phyloP scores from a whole-genome alignment of 1,140 invertebrate genomes.

The Musca vetustissima region DNA sequence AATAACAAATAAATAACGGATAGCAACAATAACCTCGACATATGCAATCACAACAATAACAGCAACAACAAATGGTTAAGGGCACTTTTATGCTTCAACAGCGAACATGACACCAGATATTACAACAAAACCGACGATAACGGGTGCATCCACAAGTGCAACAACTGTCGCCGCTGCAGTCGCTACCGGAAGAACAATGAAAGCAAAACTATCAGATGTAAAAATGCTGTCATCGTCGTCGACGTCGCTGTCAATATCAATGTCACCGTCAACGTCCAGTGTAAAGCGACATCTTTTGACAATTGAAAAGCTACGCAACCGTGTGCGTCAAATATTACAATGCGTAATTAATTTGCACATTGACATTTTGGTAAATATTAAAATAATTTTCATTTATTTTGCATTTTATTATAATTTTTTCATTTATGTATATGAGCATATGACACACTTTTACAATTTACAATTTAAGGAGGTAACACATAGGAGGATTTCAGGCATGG shows the following conservation, averaged over 20 bases:
- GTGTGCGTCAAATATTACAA: constrained; percentile 52
- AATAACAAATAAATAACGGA: background rate
- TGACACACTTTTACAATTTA: too few species aligned
- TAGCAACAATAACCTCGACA: background rate
- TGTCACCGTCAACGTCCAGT: constrained; percentile 33
- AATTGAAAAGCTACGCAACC: constrained; percentile 47
- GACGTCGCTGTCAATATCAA: background rate
- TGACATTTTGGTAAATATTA: constrained; percentile 51
- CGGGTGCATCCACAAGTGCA: background rate
- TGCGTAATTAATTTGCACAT: constrained; percentile 56
- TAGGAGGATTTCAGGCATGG: too few species aligned
- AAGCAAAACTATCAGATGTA: background rate
- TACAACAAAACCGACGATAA: background rate
- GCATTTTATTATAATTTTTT: background rate
- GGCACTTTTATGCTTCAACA: background rate
- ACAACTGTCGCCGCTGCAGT: background rate
- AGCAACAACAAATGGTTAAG: background rate
- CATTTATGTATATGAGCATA: too few species aligned
- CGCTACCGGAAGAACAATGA: background rate
- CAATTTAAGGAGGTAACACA: too few species aligned
- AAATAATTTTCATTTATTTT: too few species aligned
- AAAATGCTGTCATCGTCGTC: background rate
- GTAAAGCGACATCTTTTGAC: constrained; percentile 41
- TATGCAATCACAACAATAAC: background rate
- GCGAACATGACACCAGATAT: background rate